Conservation (phyloP, 2,888 invertebrate genomes). For the Nowickia ferox region DNA sequence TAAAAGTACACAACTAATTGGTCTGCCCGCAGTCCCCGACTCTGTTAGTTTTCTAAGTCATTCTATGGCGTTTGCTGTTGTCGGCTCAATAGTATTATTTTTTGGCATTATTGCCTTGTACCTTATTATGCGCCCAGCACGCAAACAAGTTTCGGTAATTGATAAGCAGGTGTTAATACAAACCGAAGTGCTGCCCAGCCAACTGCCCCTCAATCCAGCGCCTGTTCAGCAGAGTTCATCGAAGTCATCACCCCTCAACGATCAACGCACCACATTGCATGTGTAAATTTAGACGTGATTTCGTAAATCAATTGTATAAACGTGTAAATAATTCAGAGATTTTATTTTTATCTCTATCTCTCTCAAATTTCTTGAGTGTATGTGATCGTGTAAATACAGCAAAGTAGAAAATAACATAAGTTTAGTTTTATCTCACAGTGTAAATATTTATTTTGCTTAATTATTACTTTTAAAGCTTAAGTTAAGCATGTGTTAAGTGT, state of each 20-base stretch:
- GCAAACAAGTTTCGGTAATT: conserved; percentile 72
- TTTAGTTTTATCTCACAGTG: conserved; percentile 45
- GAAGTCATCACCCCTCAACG: conserved; percentile 61
- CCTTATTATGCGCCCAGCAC: conserved; percentile 73
- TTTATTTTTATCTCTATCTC: conserved; percentile 18
- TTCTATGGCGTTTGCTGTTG: conserved; percentile 73
- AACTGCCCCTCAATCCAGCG: conserved; percentile 68
- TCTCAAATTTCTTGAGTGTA: conserved; percentile 59
- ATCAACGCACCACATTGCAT: conserved; percentile 75
- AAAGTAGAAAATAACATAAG: conserved; percentile 45
- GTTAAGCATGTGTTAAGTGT: not conserved
- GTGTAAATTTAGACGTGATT: conserved; percentile 74
- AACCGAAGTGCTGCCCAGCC: conserved; percentile 75
- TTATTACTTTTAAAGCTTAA: conserved; percentile 24
- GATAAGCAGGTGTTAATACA: conserved; percentile 76
- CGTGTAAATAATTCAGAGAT: conserved; percentile 56
- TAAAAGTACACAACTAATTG: conserved; percentile 74
- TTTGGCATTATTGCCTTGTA: conserved; percentile 73
- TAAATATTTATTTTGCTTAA: conserved; percentile 68
- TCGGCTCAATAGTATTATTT: conserved; percentile 75
- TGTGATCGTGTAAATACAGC: conserved; percentile 68
- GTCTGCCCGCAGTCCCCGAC: conserved; percentile 45
- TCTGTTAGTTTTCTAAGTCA: conserved; percentile 70
- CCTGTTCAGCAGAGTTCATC: conserved; percentile 61
- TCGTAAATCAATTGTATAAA: conserved; percentile 41